Evolutionary conservation across 1,140 invertebrate genomes (phyloP), one percentile per base, ranked within the genome.

Genomic region (Cydia amplana): DNA sequence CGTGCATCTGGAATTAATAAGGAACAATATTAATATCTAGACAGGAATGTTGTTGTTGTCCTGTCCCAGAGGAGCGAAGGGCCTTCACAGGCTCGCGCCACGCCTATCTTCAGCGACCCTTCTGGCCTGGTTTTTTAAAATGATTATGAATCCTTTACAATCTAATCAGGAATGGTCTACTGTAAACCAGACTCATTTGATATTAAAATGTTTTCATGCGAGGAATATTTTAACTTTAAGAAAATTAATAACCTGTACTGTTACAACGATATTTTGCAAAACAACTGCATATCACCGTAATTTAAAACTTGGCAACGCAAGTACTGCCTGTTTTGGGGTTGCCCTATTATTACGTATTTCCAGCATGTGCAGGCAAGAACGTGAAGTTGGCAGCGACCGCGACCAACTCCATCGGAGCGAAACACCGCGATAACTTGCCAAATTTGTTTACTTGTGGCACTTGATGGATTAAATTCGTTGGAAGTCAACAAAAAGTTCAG

Each of bases 1-100:
- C 73, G 96, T 96, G 93, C 98, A 99, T 88, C 98, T 99, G 94
- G 32, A 95, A 95, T 79, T 81, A 85, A 80, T 49, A 74, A 4
- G 2, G 16, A 14, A 16, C 12, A 0, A 14, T 46, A 46, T 46
- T 46, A 46, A 14, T 46, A 2, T 46, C 36, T 40, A 40, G 36
- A 10, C 10, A 40, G 36, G 36, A 40, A 10, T 40, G 7, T n/a
- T n/a, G n/a, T n/a, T n/a, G n/a, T n/a, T n/a, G n/a, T n/a, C n/a
- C n/a, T n/a, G n/a, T n/a, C n/a, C n/a, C n/a, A n/a, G n/a, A n/a
- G n/a, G n/a, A n/a, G n/a, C n/a, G n/a, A n/a, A n/a, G n/a, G n/a
- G n/a, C n/a, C n/a, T n/a, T n/a, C n/a, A n/a, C n/a, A n/a, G n/a
- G n/a, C n/a, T n/a, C n/a, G n/a, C n/a, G n/a, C n/a, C n/a, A n/a